Evolutionary conservation across 1,140 invertebrate genomes (phyloP).

Genomic region (Goniozus legneri): DNA sequence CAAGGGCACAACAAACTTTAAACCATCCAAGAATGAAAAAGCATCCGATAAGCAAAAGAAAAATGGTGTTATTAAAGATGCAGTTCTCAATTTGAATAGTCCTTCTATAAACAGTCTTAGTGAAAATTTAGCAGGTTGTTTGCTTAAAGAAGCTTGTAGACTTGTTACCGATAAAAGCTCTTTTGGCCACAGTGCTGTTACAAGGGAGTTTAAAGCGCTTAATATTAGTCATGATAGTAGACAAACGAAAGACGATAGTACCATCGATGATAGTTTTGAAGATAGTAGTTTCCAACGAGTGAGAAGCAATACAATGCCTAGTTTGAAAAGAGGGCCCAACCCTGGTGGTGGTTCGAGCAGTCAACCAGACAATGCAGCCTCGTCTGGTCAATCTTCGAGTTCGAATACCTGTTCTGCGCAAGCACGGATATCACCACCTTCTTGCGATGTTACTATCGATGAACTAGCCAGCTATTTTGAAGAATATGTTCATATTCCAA

Average conservation of each 20-base stretch:
- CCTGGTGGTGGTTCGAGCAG: conserved; percentile 31
- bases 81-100: conserved; percentile 40
- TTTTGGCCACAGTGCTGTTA: conserved; percentile 41
- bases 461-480: conserved; percentile 92
- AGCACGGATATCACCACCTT: conserved; percentile 58
- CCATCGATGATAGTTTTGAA: conserved; percentile 37
- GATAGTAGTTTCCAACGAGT: conserved; percentile 45
- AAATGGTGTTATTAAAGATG: conserved; percentile 43
- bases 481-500: conserved; percentile 88
- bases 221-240: conserved; percentile 36
- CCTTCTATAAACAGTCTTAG: conserved; percentile 26
- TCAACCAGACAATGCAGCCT: conserved; percentile 10
- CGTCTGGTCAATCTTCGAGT: conserved; percentile 21
- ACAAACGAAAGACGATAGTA: conserved; percentile 43
- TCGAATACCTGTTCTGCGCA: conserved; percentile 54
- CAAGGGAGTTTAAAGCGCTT: conserved; percentile 48
- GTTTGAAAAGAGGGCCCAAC: conserved; percentile 41
- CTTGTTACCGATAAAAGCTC: conserved; percentile 35
- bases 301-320: conserved; percentile 52
- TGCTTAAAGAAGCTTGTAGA: conserved; percentile 37
- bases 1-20: conserved; percentile 46
- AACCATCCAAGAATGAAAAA: conserved; percentile 42
- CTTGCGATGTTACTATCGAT: conserved; percentile 79
- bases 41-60: conserved; percentile 35
- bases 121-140: conserved; percentile 30